phyloP scores from a whole-genome alignment of 2,888 invertebrate species.

The Penaeus monodon region DNA sequence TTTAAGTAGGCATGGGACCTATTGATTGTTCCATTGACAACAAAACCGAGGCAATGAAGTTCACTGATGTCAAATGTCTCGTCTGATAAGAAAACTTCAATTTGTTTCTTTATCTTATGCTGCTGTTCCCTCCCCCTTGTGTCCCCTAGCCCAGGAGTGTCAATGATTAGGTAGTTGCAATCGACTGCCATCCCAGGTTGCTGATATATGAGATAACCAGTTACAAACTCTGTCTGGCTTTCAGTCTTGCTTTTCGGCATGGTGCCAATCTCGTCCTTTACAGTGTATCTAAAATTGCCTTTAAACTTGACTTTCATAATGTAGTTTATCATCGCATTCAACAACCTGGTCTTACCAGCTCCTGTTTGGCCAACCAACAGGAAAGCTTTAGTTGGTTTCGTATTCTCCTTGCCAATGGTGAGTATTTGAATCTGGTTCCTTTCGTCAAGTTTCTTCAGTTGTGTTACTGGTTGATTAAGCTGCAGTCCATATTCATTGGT shows the following conservation, averaged over 20 bases:
- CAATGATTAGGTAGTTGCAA: constrained; percentile 14
- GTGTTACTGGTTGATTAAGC: background rate
- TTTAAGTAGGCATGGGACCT: background rate
- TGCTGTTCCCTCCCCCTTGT: constrained; percentile 2
- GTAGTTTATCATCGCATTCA: constrained; percentile 11
- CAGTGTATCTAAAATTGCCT: background rate
- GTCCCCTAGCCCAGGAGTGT: constrained; percentile 10
- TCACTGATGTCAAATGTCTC: background rate
- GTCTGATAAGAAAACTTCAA: background rate
- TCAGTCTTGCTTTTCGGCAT: background rate
- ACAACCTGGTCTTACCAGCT: constrained; percentile 5
- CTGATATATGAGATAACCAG: constrained; percentile 8
- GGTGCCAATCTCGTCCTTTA: constrained; percentile 6
- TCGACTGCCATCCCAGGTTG: background rate
- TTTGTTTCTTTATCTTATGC: background rate
- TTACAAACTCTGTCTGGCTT: constrained; percentile 17
- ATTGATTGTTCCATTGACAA: constrained; percentile 13
- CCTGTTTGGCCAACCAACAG: background rate
- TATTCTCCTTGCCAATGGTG: background rate
- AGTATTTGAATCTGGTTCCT: background rate
- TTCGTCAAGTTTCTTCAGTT: background rate
- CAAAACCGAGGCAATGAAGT: constrained; percentile 10
- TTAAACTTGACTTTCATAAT: background rate
- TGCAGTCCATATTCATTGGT: background rate
- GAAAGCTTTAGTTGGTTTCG: background rate